Base-by-base conservation (phyloP, 2,797 vertebrate species). In the Crypturellus tataupa region DNA sequence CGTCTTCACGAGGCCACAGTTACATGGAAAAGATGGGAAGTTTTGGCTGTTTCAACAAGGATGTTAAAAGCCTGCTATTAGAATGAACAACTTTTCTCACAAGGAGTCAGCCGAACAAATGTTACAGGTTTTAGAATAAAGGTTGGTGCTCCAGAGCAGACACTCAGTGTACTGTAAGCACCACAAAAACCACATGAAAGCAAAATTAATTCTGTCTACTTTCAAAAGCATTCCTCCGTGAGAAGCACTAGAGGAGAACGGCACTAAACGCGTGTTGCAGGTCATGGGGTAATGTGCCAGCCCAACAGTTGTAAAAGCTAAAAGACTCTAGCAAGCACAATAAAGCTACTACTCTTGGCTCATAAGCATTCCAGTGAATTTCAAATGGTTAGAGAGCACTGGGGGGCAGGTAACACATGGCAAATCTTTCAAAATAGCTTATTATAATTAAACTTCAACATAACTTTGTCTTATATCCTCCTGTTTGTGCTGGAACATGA, bases 401-500 rank as follows among this genome's bases (percentile, higher is more conserved):
- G 69, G 58, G 25, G 44, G 10, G 21, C 19, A 20, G 21, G 47
- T 47, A 87, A 42, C 37, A 40, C 49, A 20, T 1, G 9, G 44
- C 23, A 33, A 69, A 24, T 23, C 58, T 51, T 18, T 51, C 33
- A 59, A 63, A 78, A 23, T 24, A 23, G 4, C 0, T 0, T 16
- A 63, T 64, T 37, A 29, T 11, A 46, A 51, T 12, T n/a, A 51
- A 89, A 27, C n/a, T 4, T 69, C 49, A 51, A 56, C 29, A 37
- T 55, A 62, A 7, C n/a, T 35, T 64, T 14, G 10, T 11, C 20
- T 56, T 13, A 12, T 15, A 7, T n/a, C 55, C 19, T 56, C 17
- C 17, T 60, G 21, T 35, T 4, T 17, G 9, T 17, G 46, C 19
- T 12, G 62, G 14, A 65, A 33, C 4, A 9, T 0, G 1, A 33